Evolutionary conservation across 2,888 invertebrate genomes (phyloP).

Genomic region (Calameuta filiformis): DNA sequence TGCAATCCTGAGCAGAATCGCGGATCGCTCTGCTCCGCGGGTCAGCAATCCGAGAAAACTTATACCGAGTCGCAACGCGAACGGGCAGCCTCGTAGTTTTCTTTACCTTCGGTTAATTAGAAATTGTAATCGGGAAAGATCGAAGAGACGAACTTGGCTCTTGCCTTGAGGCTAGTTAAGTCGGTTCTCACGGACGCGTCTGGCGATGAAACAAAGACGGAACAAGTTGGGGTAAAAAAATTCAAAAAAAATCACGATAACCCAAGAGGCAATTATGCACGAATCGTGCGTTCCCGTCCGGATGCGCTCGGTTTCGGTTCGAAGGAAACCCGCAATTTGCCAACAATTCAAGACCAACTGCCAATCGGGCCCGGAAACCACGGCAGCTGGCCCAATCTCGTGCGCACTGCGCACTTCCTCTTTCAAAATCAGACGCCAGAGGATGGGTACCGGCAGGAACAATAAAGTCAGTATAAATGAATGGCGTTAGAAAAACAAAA

Average conservation of each 20-base stretch:
- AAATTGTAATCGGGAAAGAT: too few relatives aligned
- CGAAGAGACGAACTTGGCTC: too few relatives aligned
- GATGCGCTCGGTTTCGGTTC: background rate
- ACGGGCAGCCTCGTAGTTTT: too few relatives aligned
- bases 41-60: constrained; percentile 16
- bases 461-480: too few relatives aligned
- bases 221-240: too few relatives aligned
- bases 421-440: too few relatives aligned
- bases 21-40: constrained; percentile 17
- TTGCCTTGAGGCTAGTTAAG: too few relatives aligned
- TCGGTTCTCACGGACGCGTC: too few relatives aligned
- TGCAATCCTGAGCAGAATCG: constrained; percentile 25
- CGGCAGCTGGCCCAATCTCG: constrained; percentile 48
- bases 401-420: constrained; percentile 6
- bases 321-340: constrained; percentile 51
- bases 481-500: too few relatives aligned
- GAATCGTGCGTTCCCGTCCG: constrained; percentile 14
- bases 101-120: too few relatives aligned
- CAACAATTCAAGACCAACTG: constrained; percentile 51
- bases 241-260: constrained; percentile 20
- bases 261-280: constrained; percentile 29
- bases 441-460: too few relatives aligned
- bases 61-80: background rate
- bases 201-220: too few relatives aligned
- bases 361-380: constrained; percentile 48